Evolutionary conservation across 2,113 vertebrate genomes (phyloP), one percentile per base, ranked within the genome.

Genomic region (Phainopepla nitens): DNA sequence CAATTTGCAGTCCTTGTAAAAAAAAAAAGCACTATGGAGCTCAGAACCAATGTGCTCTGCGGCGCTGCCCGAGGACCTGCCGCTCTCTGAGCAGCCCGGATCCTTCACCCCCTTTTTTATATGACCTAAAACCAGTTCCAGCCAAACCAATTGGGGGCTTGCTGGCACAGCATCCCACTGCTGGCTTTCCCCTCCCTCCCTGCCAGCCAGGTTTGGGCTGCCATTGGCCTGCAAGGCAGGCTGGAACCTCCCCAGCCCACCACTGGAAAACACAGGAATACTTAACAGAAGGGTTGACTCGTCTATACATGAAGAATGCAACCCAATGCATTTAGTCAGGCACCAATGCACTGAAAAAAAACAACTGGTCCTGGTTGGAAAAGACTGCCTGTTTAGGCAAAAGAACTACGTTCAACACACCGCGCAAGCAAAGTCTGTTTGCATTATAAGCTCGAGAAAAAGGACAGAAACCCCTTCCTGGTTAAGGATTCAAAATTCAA

Each of bases 231-330:
- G 64, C 88, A 13, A 62, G 85, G 86, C 90, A 58, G 93, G 90
- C 97, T 97, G 72, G 61, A 82, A 95, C 97, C 97, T 75, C 98
- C 92, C 87, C 94, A 86, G 90, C 93, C 97, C 90, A 88, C 97
- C 96, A 98, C 98, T 98, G 98, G 98, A 89, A 98, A 98, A 98
- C 61, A 64, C 72, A 98, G 98, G 98, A 99, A 98, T 98, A 98
- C 98, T 99, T 98, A 99, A 98, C 98, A 98, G 98, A 91, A 98
- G 92, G 94, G 88, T 96, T 61, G 45, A 94, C 97, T 97, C 97
- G 96, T 98, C 98, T 98, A 96, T 86, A 96, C 96, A 93, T 94
- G 97, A 98, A 97, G 97, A 97, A 97, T 98, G 98, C 92, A 79
- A 95, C 98, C 98, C 97, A 98, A 98, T 96, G 97, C 98, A 97